A percentile compares a stretch with the other conserved stretches of the same genome.
These are phyloP conservation scores for Mesocricetus auratus DNA, from an alignment of 2,113 vertebrate species.

Conservation along the genomic window DNA sequence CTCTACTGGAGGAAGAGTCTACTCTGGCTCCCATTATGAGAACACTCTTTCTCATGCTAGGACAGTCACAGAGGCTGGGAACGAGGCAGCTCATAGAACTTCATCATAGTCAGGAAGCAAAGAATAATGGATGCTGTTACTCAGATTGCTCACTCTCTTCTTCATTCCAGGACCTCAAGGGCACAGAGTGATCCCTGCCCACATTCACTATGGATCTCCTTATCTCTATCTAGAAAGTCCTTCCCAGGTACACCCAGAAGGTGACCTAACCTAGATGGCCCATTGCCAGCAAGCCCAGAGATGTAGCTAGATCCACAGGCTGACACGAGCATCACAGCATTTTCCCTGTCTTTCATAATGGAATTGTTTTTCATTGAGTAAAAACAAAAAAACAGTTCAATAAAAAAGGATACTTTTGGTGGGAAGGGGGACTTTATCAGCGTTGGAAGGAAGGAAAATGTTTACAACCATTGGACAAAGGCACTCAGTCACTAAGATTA, in stretches of 20 bases:
- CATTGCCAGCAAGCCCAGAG: not conserved
- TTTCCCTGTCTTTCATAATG: not conserved
- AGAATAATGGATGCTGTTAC: not conserved
- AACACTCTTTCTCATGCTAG: not conserved
- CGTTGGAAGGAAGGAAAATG: fast-evolving
- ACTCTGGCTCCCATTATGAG: not conserved
- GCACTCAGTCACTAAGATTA: too few relatives aligned
- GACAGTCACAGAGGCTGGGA: not conserved
- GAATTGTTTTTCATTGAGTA: not conserved
- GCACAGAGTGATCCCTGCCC: not conserved
- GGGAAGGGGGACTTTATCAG: too few relatives aligned
- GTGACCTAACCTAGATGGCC: not conserved
- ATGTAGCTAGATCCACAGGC: not conserved
- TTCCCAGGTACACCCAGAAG: not conserved
- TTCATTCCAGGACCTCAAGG: not conserved
- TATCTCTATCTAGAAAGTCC: not conserved
- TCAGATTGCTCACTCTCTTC: not conserved
- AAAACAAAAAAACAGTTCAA: not conserved
- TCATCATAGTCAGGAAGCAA: not conserved
- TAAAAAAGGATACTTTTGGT: not conserved
- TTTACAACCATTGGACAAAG: not conserved
- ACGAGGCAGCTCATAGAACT: too few relatives aligned
- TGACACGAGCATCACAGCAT: not conserved
- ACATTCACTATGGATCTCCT: not conserved
- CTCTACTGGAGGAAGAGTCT: not conserved